A percentile compares a stretch with the other conserved stretches of the same genome.
These are phyloP conservation scores for Eugnorisma glareosa DNA, from an alignment of 2,888 invertebrate genomes.

Conservation along the genomic window DNA sequence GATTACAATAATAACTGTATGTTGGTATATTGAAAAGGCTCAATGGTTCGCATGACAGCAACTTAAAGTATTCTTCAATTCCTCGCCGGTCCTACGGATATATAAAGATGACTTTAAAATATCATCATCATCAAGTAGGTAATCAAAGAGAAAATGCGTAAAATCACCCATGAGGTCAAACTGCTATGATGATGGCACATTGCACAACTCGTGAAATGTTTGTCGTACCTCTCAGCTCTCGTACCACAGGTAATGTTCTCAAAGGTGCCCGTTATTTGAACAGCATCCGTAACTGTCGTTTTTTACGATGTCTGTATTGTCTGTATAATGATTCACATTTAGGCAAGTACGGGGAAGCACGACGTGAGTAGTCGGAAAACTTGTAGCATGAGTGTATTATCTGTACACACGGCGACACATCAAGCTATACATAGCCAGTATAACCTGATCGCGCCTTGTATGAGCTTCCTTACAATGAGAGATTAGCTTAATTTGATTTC, in stretches of 20 bases:
- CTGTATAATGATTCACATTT: conserved; percentile 49
- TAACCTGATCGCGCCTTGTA: too few relatives aligned
- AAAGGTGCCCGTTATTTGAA: conserved; percentile 52
- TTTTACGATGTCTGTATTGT: conserved; percentile 28
- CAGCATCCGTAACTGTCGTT: conserved; percentile 18
- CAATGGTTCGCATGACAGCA: neutral
- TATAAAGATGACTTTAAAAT: neutral
- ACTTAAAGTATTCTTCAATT: neutral
- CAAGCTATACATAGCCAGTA: too few relatives aligned
- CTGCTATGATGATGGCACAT: conserved; percentile 37
- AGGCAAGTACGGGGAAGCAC: conserved; percentile 40
- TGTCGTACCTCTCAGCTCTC: conserved; percentile 40
- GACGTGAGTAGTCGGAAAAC: conserved; percentile 44
- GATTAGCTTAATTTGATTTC: too few relatives aligned
- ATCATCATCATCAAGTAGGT: conserved; percentile 21
- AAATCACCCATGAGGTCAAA: conserved; percentile 27
- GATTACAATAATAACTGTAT: conserved; percentile 16
- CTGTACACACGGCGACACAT: too few relatives aligned
- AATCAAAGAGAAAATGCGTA: conserved; percentile 36
- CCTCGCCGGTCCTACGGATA: neutral
- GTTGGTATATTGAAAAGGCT: conserved; percentile 11
- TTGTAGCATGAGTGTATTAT: neutral
- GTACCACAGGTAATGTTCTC: conserved; percentile 36
- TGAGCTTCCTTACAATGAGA: too few relatives aligned
- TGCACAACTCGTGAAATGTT: conserved; percentile 48